Evolutionary conservation across 2,888 invertebrate genomes (phyloP).

Genomic region (Sarcophaga caerulescens): DNA sequence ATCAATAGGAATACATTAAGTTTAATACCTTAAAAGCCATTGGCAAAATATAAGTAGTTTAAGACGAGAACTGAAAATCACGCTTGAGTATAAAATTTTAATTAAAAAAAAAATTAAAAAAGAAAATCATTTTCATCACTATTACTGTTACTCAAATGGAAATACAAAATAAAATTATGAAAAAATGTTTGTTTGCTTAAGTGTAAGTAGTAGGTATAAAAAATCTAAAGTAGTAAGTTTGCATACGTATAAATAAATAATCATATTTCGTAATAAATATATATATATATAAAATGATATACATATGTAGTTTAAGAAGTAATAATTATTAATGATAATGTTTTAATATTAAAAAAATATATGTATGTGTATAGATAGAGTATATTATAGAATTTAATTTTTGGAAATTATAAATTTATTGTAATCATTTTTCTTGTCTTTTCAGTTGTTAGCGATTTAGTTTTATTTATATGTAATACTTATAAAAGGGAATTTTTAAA

Average conservation of each 20-base stretch:
- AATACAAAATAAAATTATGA: background rate
- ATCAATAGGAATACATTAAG: conserved; percentile 62
- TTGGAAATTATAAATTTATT: conserved; percentile 1
- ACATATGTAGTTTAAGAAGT: background rate
- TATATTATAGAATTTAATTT: background rate
- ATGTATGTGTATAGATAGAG: background rate
- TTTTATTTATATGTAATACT: conserved; percentile 37
- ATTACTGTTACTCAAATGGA: background rate
- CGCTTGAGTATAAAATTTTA: conserved; percentile 4
- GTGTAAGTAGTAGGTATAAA: conserved; percentile 31
- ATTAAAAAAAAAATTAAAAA: background rate
- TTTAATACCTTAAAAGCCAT: conserved; percentile 38
- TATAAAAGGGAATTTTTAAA: conserved; percentile 40
- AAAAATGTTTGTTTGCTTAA: background rate
- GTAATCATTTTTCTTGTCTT: conserved; percentile 17
- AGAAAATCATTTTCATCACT: background rate
- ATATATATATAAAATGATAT: conserved; percentile 27
- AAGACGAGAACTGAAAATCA: background rate
- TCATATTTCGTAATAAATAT: background rate
- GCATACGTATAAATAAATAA: background rate
- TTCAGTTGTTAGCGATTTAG: conserved; percentile 7
- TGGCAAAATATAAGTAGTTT: conserved; percentile 6
- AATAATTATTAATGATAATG: conserved; percentile 26
- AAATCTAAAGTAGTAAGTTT: conserved; percentile 28
- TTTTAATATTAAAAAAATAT: conserved; percentile 8